Evolutionary conservation across 2,113 vertebrate species (phyloP).

Genomic region (Antennarius striatus): DNA sequence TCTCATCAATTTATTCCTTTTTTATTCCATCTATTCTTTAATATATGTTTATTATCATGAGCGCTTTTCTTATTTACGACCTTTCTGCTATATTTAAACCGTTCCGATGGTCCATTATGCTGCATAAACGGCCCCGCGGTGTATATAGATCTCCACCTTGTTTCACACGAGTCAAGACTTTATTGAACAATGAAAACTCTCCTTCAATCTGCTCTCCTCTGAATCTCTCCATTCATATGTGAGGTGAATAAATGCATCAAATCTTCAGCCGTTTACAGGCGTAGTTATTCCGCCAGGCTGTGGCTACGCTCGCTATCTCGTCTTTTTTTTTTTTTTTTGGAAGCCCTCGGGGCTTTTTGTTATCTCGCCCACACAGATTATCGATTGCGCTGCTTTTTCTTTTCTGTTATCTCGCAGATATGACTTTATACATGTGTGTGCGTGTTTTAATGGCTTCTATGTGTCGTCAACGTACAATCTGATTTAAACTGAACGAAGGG

Average conservation of each 20-base stretch:
- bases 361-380: slow-evolving; percentile 51
- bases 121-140: too few relatives aligned
- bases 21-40: too few relatives aligned
- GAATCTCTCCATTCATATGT: slow-evolving; percentile 27
- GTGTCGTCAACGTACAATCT: slow-evolving; percentile 23
- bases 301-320: slow-evolving; percentile 15
- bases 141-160: not conserved
- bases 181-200: slow-evolving; percentile 2
- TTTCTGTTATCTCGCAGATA: slow-evolving; percentile 8
- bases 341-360: slow-evolving; percentile 14
- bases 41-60: too few relatives aligned
- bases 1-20: too few relatives aligned
- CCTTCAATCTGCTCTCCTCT: slow-evolving; percentile 17
- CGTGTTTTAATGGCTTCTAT: slow-evolving; percentile 29
- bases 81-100: too few relatives aligned
- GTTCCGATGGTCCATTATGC: too few relatives aligned
- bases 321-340: slow-evolving; percentile 17
- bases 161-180: not conserved
- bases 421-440: not conserved
- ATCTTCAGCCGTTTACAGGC: slow-evolving; percentile 15
- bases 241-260: slow-evolving; percentile 23
- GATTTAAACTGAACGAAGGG: slow-evolving; percentile 30
- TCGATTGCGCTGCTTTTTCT: slow-evolving; percentile 28
- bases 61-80: too few relatives aligned
- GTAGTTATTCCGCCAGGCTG: slow-evolving; percentile 8